phyloP scores from a whole-genome alignment of 1,140 invertebrate genomes.

The Agrypnia vestita region DNA sequence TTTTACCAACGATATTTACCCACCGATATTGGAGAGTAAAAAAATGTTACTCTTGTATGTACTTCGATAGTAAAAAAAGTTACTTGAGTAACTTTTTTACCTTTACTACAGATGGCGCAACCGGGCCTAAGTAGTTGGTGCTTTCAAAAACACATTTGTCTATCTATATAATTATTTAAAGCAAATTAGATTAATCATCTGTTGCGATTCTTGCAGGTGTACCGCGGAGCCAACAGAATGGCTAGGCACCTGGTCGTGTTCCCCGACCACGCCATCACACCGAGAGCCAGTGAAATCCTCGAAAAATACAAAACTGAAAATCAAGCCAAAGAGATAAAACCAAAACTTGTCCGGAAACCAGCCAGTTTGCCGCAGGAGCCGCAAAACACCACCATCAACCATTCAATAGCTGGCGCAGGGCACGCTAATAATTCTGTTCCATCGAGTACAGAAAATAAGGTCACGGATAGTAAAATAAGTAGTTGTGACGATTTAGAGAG shows the following conservation, averaged over 20 bases:
- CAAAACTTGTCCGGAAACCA: slow-evolving; percentile 35
- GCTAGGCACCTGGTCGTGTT: slow-evolving; percentile 43
- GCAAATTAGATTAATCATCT: too few species aligned
- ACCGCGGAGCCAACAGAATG: slow-evolving; percentile 50
- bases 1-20: too few species aligned
- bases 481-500: slow-evolving; percentile 37
- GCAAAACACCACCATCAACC: slow-evolving; percentile 12
- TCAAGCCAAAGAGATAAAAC: slow-evolving; percentile 44
- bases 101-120: too few species aligned
- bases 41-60: too few species aligned
- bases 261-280: slow-evolving; percentile 53
- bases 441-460: slow-evolving; percentile 4
- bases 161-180: too few species aligned
- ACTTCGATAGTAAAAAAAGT: too few species aligned
- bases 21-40: too few species aligned
- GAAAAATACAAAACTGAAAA: slow-evolving; percentile 48
- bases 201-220: slow-evolving; percentile 31
- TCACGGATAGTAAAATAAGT: slow-evolving; percentile 1
- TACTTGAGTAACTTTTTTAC: too few species aligned
- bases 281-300: slow-evolving; percentile 45
- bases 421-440: slow-evolving; percentile 10
- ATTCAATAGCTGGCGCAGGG: background rate
- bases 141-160: too few species aligned
- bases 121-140: too few species aligned
- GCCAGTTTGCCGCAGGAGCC: background rate